Percentiles rank a stretch among this genome's conserved stretches.
These are phyloP conservation scores for Steatornis caripensis DNA, from an alignment of 2,113 vertebrate genomes.

Conservation along the genomic window DNA sequence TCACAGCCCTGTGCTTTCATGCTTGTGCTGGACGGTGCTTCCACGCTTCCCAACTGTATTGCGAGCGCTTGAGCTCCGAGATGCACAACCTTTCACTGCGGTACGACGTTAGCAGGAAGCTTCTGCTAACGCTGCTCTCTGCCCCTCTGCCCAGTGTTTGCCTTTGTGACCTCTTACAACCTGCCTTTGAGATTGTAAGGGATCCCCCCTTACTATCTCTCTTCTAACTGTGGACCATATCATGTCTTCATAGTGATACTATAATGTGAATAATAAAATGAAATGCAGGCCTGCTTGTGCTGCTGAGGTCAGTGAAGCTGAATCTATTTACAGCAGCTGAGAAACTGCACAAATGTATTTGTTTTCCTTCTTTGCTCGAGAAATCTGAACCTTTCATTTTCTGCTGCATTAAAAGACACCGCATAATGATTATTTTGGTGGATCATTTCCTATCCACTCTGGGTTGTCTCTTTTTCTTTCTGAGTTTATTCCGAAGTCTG, in stretches of 20 bases:
- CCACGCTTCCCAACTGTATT: accelerated
- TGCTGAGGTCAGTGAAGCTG: background rate
- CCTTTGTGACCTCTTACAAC: background rate
- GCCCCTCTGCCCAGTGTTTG: background rate
- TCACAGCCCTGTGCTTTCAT: background rate
- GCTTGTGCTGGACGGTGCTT: background rate
- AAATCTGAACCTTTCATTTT: slow-evolving; percentile 32
- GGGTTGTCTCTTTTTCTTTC: background rate
- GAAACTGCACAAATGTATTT: slow-evolving; percentile 1
- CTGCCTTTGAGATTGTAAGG: background rate
- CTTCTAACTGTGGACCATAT: background rate
- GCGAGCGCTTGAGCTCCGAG: background rate
- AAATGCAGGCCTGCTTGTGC: background rate
- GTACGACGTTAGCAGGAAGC: background rate
- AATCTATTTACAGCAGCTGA: slow-evolving; percentile 35
- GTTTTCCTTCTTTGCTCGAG: slow-evolving; percentile 2
- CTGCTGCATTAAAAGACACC: slow-evolving; percentile 33
- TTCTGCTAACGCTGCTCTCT: background rate
- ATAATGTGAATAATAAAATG: background rate
- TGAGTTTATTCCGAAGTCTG: background rate
- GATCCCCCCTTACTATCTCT: background rate
- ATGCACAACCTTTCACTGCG: background rate
- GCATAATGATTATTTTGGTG: slow-evolving; percentile 21
- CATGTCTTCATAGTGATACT: background rate
- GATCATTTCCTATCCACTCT: slow-evolving; percentile 5